Conservation (phyloP, 2,113 vertebrate genomes). For the Glareola pratincola region DNA sequence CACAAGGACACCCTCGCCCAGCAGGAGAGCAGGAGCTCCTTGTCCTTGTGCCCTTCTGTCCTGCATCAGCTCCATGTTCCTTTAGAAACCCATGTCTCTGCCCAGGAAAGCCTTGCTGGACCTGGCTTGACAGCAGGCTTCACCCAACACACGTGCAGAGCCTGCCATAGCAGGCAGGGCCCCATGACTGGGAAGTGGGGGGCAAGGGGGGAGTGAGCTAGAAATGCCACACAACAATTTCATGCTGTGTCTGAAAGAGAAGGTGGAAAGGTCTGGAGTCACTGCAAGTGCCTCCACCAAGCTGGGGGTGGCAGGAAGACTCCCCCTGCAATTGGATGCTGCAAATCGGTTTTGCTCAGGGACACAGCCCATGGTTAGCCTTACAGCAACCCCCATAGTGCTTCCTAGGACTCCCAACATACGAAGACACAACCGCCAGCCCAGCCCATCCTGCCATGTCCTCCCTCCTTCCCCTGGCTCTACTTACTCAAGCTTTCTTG, state of each 20-base stretch:
- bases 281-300: fast-evolving
- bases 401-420: not conserved
- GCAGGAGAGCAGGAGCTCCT: not conserved
- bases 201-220: not conserved
- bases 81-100: not conserved
- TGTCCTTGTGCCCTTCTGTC: not conserved
- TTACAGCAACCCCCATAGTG: fast-evolving
- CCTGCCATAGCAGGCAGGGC: not conserved
- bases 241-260: not conserved
- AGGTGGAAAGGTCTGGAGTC: not conserved
- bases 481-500: not conserved
- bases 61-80: not conserved
- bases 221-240: not conserved
- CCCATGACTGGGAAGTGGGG: not conserved
- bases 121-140: not conserved
- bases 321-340: not conserved
- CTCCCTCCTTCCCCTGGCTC: not conserved
- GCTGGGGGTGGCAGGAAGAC: not conserved
- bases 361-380: not conserved
- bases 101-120: not conserved
- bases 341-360: not conserved
- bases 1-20: not conserved
- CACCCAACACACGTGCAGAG: not conserved
- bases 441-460: not conserved
- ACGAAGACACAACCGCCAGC: fast-evolving